Conservation (phyloP, 53 echinoderm and acorn worm species). For the Glandiceps talaboti region DNA sequence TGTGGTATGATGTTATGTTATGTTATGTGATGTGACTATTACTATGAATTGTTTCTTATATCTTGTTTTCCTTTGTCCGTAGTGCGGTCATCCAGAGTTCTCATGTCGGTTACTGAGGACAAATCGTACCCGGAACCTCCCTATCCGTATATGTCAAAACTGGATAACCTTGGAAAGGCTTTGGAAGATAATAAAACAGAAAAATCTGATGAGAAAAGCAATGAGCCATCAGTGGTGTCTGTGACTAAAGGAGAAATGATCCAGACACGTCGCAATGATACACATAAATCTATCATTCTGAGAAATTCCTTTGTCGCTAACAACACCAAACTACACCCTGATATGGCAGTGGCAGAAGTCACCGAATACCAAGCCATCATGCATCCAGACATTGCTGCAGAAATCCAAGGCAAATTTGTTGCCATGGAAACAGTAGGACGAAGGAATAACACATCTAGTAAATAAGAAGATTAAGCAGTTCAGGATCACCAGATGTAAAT, state of each 20-base stretch:
- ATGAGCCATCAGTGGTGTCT: neutral
- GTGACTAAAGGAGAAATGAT: neutral
- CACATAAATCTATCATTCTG: neutral
- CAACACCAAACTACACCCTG: neutral
- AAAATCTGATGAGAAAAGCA: neutral
- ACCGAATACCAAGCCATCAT: slow-evolving; percentile 34
- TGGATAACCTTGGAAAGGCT: slow-evolving; percentile 26
- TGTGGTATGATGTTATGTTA: too few species aligned
- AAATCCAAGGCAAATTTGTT: slow-evolving; percentile 28
- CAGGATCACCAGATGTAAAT: too few species aligned
- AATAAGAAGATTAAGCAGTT: slow-evolving; percentile 18
- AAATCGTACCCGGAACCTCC: slow-evolving; percentile 12
- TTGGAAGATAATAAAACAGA: slow-evolving; percentile 18
- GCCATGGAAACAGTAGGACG: slow-evolving; percentile 75
- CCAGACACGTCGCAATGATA: neutral
- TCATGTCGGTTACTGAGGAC: slow-evolving; percentile 60
- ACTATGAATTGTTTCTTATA: too few species aligned
- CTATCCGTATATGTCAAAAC: slow-evolving; percentile 42
- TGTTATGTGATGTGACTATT: too few species aligned
- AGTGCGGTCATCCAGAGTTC: slow-evolving; percentile 75
- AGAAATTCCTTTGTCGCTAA: slow-evolving; percentile 7
- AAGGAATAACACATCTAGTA: slow-evolving; percentile 74
- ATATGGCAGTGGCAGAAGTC: too few species aligned
- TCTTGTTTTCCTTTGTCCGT: slow-evolving; percentile 3
- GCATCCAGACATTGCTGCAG: slow-evolving; percentile 87